phyloP scores from a whole-genome alignment of 2,797 vertebrate species.

The Megaceryle alcyon region DNA sequence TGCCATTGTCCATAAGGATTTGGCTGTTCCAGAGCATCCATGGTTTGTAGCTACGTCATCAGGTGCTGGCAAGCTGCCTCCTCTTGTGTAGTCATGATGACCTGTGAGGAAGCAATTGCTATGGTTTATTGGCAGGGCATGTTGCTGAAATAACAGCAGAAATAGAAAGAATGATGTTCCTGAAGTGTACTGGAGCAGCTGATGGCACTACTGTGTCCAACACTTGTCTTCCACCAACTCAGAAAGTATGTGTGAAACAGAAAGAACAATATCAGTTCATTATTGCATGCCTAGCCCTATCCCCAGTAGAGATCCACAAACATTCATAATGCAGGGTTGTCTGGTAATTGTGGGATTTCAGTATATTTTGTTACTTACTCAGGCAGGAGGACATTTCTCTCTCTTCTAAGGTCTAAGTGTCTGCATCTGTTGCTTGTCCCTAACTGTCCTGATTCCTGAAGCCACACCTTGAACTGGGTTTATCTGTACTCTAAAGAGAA shows the following conservation, averaged over 20 bases:
- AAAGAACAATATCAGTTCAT: background rate
- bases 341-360: background rate
- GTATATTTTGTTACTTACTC: background rate
- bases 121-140: background rate
- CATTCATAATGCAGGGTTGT: background rate
- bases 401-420: background rate
- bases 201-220: background rate
- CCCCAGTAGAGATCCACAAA: background rate
- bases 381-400: background rate
- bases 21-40: background rate
- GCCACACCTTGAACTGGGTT: background rate
- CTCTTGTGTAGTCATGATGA: background rate
- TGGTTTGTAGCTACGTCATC: background rate
- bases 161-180: background rate
- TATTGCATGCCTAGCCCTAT: background rate
- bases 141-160: background rate
- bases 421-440: background rate
- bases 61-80: background rate
- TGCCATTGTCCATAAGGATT: background rate
- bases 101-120: background rate
- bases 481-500: background rate
- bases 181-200: background rate
- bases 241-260: background rate
- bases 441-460: background rate
- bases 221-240: slow-evolving; percentile 29